Evolutionary conservation across 2,888 invertebrate genomes (phyloP).

Genomic region (Alsophila aescularia): DNA sequence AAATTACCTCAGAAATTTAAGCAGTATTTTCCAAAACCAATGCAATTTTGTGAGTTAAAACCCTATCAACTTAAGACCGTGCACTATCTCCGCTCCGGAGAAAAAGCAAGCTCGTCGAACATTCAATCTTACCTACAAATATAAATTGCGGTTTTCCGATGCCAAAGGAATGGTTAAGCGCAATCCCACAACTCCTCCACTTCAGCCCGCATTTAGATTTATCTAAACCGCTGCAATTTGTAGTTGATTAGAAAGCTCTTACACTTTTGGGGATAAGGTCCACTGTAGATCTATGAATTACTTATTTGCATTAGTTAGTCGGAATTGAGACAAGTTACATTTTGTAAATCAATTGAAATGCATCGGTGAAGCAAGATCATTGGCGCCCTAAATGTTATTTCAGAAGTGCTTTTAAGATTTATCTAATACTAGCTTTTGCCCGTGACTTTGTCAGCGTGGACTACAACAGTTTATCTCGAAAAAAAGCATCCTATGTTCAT

Average conservation of each 20-base stretch:
- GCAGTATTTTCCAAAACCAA: conserved; percentile 17
- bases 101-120: conserved; percentile 41
- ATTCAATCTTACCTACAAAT: conserved; percentile 44
- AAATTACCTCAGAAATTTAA: conserved; percentile 12
- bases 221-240: conserved; percentile 44
- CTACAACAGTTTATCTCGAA: too few relatives aligned
- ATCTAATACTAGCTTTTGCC: too few relatives aligned
- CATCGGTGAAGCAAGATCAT: too few relatives aligned
- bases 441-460: too few relatives aligned
- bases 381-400: too few relatives aligned
- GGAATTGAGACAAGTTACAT: too few relatives aligned
- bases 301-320: background rate
- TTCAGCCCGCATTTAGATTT: conserved; percentile 40
- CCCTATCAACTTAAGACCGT: conserved; percentile 33
- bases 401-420: too few relatives aligned
- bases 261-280: background rate
- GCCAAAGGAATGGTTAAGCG: conserved; percentile 46
- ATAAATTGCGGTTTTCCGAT: conserved; percentile 49
- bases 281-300: background rate
- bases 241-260: conserved; percentile 49
- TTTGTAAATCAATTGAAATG: too few relatives aligned
- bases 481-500: too few relatives aligned
- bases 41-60: conserved; percentile 29
- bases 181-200: conserved; percentile 40
- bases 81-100: conserved; percentile 35